Evolutionary conservation across 2,113 vertebrate species (phyloP).

Genomic region (Gallinago media): DNA sequence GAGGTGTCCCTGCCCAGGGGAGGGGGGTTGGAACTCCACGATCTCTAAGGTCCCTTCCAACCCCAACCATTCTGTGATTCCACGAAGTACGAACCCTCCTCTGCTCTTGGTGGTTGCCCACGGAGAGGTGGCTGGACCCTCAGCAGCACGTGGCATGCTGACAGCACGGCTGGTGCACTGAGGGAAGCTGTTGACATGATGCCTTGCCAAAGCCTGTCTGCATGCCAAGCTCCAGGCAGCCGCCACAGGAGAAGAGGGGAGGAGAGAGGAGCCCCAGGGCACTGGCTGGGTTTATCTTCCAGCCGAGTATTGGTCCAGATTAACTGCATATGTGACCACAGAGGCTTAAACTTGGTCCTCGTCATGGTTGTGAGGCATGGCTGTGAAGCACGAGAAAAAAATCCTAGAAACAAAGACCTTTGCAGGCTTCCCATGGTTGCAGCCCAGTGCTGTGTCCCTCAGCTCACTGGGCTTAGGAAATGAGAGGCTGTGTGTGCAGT

Average conservation of each 20-base stretch:
- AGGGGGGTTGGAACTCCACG: no score
- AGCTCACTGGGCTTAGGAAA: not conserved
- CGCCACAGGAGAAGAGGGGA: rapidly evolving
- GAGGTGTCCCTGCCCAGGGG: no score
- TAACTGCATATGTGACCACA: not conserved
- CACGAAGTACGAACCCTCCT: not conserved
- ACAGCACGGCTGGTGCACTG: not conserved
- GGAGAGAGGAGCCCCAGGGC: not conserved
- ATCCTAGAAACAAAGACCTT: not conserved
- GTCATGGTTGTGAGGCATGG: not conserved
- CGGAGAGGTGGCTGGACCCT: not conserved
- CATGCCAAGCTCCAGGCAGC: not conserved
- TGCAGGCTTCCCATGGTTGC: not conserved
- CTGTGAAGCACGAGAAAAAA: not conserved
- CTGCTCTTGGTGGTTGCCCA: rapidly evolving
- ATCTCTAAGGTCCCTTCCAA: no score
- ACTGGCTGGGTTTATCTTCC: not conserved
- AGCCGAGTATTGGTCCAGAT: not conserved
- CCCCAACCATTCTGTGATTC: no score
- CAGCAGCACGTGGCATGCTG: rapidly evolving
- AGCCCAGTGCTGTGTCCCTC: rapidly evolving
- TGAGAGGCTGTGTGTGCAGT: not conserved
- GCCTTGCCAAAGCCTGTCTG: not conserved
- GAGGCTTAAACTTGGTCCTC: not conserved
- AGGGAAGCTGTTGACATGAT: not conserved